Evolutionary conservation across 2,888 invertebrate genomes (phyloP), one percentile per base, ranked within the genome.

Genomic region (Galerucella pusilla): DNA sequence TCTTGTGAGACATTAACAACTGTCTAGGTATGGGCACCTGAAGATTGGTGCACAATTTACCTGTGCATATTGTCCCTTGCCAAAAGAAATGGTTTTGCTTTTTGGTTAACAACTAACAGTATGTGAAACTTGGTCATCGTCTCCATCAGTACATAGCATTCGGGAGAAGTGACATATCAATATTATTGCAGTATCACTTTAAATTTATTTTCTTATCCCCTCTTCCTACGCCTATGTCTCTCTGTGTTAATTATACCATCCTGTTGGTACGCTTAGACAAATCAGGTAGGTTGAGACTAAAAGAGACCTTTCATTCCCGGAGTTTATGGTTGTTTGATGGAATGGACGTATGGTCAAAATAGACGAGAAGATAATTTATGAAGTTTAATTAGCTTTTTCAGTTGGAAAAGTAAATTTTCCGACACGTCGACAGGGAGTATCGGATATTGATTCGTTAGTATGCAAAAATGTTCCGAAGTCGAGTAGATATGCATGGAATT

Each of bases 261-360:
- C 42, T 35, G 16, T 64, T 45, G 60, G 61, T 16, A 4, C 46
- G 49, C 61, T 46, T 69, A 69, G 49, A 69, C 69, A 69, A 69
- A 69, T 69, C 61, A 61, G 69, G 69, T 61, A 25, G 69, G 60
- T 49, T 46, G 61, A 46, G 46, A 60, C 69, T 60, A 46, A 60
- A 61, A 69, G 69, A 60, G 69, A 61, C 69, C 69, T 60, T 69
- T 69, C 69, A 69, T 61, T 49, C 35, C 35, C 49, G 61, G 28
- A 35, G 46, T 69, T 69, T 69, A 69, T 69, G 46, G 60, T 4
- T 46, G 60, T 68, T 68, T 60, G 61, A 69, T 69, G 28, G 25
- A 69, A 69, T 63, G 69, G 61, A 69, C 46, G 61, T 69, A 61
- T n/a, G 46, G 49, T 61, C 14, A 28, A 61, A 69, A 69, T 65